phyloP scores from a whole-genome alignment of 1,140 invertebrate species.

The Ips typographus region DNA sequence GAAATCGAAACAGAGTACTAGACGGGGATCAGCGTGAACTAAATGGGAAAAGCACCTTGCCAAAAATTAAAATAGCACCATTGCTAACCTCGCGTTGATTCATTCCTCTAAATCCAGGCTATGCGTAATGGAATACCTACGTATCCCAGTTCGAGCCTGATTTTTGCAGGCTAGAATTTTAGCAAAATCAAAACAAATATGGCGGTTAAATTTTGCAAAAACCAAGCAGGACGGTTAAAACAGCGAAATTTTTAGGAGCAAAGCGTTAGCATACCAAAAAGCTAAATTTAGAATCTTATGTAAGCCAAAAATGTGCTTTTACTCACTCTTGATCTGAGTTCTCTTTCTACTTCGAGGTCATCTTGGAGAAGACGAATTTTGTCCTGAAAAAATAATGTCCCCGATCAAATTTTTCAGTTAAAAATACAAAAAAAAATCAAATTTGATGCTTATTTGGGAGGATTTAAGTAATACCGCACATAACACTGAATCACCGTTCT shows the following conservation, averaged over 20 bases:
- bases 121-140: slow-evolving; percentile 33
- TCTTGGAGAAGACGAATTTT: slow-evolving; percentile 96
- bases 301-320: slow-evolving; percentile 26
- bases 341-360: slow-evolving; percentile 95
- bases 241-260: slow-evolving; percentile 8
- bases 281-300: slow-evolving; percentile 18
- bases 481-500: slow-evolving; percentile 25
- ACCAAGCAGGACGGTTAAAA: slow-evolving; percentile 8
- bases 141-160: slow-evolving; percentile 4
- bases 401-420: neutral
- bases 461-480: too few species aligned
- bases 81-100: slow-evolving; percentile 40
- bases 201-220: neutral
- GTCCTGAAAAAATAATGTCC: slow-evolving; percentile 74
- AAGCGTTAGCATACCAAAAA: slow-evolving; percentile 17
- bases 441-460: neutral
- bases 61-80: slow-evolving; percentile 42
- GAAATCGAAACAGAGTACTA: slow-evolving; percentile 31
- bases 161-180: slow-evolving; percentile 3
- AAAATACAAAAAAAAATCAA: neutral
- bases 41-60: slow-evolving; percentile 38
- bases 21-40: slow-evolving; percentile 24
- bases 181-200: slow-evolving; percentile 12
- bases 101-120: slow-evolving; percentile 34
- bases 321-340: slow-evolving; percentile 94